Evolutionary conservation across 1,140 invertebrate genomes (phyloP), one percentile per base, ranked within the genome.

Genomic region (Onthophagus taurus): DNA sequence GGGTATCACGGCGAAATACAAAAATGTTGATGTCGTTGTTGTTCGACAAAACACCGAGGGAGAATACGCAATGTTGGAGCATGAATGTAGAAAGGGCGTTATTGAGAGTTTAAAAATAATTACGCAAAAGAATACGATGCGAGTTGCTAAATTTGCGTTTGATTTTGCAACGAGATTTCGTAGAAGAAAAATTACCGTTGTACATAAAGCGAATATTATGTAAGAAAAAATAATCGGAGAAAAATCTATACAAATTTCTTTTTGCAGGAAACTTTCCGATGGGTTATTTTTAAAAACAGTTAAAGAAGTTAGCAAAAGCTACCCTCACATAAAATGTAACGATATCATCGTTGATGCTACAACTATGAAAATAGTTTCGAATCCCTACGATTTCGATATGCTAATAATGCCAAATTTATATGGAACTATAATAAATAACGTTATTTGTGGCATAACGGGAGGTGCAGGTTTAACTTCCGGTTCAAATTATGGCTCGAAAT

Each of bases 301-400:
- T 60, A 76, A 83, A 61, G 84, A 96, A 64, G 85, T 89, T 26
- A 72, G 79, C 6, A 78, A 85, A 53, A 64, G 89, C 9, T 96
- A 94, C 69, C 91, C 92, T 1, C 85, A 85, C 54, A 93, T 99
- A 57, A 69, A 95, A 59, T 96, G 96, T 67, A 89, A 96, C 59
- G 80, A 85, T 41, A 96, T 99, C 90, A 99, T 98, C 49, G 88
- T 99, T 36, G 95, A 99, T 69, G 98, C 98, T 67, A 92, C 88
- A 58, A 96, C 93, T 31, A 98, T 98, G 94, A 92, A 98, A 72
- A 83, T 99, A 75, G 90, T 95, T 0, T 84, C 85, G 5, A 72
- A 76, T 48, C 78, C 77, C 9, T 64, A 75, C 35, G 77, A 82
- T 55, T 93, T 94, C 60, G 89, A 93, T 63, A 86, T 93, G 5